Evolutionary conservation across 2,888 invertebrate genomes (phyloP), one percentile per base, ranked within the genome.

Genomic region (Brenthis daphne): DNA sequence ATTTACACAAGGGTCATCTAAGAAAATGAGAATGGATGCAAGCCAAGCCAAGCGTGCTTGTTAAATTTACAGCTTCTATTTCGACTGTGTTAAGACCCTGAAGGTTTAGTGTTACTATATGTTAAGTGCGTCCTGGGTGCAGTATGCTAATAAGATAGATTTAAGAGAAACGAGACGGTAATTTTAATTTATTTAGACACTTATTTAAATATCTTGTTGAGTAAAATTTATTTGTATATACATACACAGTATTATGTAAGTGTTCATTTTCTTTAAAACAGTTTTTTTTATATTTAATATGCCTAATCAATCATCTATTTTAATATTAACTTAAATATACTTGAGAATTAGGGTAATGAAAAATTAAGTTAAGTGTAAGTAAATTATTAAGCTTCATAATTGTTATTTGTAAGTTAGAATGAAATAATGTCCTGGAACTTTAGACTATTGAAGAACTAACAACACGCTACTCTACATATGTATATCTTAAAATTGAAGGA

Each of bases 1-100:
- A 87, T 85, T 80, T 78, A 80, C 82, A 77, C 74, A 71, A 74
- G 80, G 83, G 87, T 85, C 85, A 86, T 88, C 83, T 82, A 77
- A 84, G 84, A 84, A 84, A 85, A 87, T 87, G 83, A 79, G 80
- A 82, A 84, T 83, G 78, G 81, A 77, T 74, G 77, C 70, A 75
- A 79, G 82, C 82, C 79, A 78, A 82, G 81, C 73, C 74, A 70
- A 74, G 75, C 77, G 78, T 81, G 75, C 79, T 78, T 77, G 79
- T 74, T 73, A 78, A 80, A 82, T 83, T 83, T 81, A 82, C 79
- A 77, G 80, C 82, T 77, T 80, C 78, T 81, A 79, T 82, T 85
- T 79, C 75, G 73, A 60, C 61, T 54, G 50, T 56, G 56, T 37
- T 67, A 24, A 63, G 50, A 67, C 24, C 16, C 14, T 37, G 24